Conservation (phyloP, 2,113 vertebrate species). For the Entomyzon cyanotis region DNA sequence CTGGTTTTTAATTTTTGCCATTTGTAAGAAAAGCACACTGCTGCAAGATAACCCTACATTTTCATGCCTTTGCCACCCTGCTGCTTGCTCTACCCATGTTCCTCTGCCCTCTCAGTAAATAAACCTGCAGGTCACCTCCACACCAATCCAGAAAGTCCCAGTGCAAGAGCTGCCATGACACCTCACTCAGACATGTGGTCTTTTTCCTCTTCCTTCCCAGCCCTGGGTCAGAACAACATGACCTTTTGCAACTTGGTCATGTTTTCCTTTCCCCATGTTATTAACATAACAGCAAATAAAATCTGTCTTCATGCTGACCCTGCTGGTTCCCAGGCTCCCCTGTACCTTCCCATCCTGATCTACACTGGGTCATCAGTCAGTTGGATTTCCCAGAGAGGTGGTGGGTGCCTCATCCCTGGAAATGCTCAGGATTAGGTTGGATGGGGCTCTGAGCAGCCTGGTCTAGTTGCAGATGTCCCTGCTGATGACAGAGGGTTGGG, state of each 20-base stretch:
- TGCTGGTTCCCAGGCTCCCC: background rate
- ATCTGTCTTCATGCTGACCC: background rate
- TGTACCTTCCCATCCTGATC: background rate
- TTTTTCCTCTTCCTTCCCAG: background rate
- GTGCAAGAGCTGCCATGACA: rapidly evolving
- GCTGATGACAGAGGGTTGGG: background rate
- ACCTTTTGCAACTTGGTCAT: background rate
- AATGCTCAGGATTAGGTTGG: background rate
- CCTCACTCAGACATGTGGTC: rapidly evolving
- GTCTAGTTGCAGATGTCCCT: background rate
- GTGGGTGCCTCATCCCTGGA: background rate
- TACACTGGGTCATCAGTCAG: rapidly evolving
- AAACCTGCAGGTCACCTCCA: background rate
- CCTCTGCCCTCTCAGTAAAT: background rate
- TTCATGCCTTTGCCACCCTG: background rate
- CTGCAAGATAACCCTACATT: background rate
- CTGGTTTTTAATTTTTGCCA: background rate
- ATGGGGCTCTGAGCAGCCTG: background rate
- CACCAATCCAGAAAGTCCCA: background rate
- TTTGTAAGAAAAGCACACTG: background rate
- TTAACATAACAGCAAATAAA: background rate
- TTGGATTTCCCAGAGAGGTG: background rate
- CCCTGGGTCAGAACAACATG: background rate
- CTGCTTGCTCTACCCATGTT: background rate
- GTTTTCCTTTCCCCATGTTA: background rate